These are phyloP conservation scores for Petromus typicus DNA, from an alignment of 2,113 vertebrate species.

Conservation along the genomic window DNA sequence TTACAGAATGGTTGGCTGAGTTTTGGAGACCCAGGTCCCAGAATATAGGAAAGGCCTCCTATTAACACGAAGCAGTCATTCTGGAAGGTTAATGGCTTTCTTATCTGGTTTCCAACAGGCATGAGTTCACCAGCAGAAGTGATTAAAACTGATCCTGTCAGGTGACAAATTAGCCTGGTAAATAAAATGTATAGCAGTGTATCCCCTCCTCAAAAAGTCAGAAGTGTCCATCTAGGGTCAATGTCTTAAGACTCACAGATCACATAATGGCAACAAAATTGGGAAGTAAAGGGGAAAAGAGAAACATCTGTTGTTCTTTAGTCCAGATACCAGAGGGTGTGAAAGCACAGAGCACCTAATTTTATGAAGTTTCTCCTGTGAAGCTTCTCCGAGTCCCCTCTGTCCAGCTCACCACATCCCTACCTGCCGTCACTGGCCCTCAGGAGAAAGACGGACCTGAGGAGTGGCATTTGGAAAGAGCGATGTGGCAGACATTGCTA, in stretches of 20 bases:
- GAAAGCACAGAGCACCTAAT: not conserved
- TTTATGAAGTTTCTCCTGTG: not conserved
- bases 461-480: not conserved
- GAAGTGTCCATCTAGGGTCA: not conserved
- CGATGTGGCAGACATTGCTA: not conserved
- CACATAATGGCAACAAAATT: not conserved
- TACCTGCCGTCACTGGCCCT: not conserved
- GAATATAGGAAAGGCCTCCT: not conserved
- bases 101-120: not conserved
- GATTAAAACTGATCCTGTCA: not conserved
- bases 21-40: not conserved
- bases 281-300: not conserved
- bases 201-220: not conserved
- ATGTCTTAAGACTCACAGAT: not conserved
- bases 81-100: not conserved
- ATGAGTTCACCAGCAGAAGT: not conserved
- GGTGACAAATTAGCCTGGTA: not conserved
- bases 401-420: accelerated
- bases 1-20: not conserved
- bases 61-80: not conserved
- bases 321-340: not conserved
- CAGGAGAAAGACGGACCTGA: not conserved
- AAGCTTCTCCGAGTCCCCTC: not conserved
- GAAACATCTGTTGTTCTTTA: not conserved
- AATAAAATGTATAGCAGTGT: not conserved